Evolutionary conservation across 2,797 vertebrate genomes (phyloP).

Genomic region (Holocentrus rufus): DNA sequence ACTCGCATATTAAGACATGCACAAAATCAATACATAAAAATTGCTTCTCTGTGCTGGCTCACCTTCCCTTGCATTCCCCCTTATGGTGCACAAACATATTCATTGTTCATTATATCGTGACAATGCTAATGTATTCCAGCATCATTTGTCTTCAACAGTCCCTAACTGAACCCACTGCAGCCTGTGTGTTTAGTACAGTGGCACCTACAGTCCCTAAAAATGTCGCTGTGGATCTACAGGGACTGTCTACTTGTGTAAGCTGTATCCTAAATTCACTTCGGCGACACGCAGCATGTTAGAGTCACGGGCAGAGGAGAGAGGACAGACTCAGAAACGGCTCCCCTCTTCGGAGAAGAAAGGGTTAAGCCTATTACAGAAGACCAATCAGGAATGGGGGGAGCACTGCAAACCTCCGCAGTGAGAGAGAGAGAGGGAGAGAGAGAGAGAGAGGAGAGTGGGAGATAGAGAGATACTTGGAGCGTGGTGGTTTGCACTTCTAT

Average conservation of each 20-base stretch:
- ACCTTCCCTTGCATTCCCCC: slow-evolving; percentile 49
- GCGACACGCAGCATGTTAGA: slow-evolving; percentile 52
- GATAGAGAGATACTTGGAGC: slow-evolving; percentile 76
- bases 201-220: slow-evolving; percentile 33
- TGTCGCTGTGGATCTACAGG: slow-evolving; percentile 15
- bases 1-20: slow-evolving; percentile 54
- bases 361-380: slow-evolving; percentile 91
- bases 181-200: slow-evolving; percentile 32
- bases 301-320: slow-evolving; percentile 44
- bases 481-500: slow-evolving; percentile 70
- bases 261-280: slow-evolving; percentile 38
- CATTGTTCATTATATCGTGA: slow-evolving; percentile 54
- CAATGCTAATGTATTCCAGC: slow-evolving; percentile 49
- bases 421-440: slow-evolving; percentile 83
- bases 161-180: slow-evolving; percentile 38
- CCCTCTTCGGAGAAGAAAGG: slow-evolving; percentile 67
- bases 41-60: slow-evolving; percentile 44
- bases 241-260: slow-evolving; percentile 27
- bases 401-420: slow-evolving; percentile 98
- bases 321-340: slow-evolving; percentile 67
- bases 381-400: slow-evolving; percentile 95
- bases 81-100: slow-evolving; percentile 41
- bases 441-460: slow-evolving; percentile 77
- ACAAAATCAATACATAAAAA: slow-evolving; percentile 59
- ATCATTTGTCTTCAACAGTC: slow-evolving; percentile 13